phyloP scores from a whole-genome alignment of 2,113 vertebrate genomes.

The Labeo rohita region DNA sequence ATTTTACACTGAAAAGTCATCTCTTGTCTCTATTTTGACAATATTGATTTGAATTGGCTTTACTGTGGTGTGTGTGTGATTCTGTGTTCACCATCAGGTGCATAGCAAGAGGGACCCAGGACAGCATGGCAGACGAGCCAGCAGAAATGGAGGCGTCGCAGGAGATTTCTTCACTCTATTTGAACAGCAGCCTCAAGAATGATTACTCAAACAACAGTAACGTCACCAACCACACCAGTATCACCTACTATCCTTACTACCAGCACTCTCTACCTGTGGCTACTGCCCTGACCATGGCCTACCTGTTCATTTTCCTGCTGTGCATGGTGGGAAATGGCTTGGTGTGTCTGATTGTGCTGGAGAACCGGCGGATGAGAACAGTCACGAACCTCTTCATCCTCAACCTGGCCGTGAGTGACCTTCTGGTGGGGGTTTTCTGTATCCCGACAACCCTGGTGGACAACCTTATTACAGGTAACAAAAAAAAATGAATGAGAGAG shows the following conservation, averaged over 20 bases:
- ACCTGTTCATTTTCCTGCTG: conserved; percentile 81
- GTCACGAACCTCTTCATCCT: conserved; percentile 85
- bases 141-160: conserved; percentile 59
- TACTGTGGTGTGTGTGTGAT: not conserved
- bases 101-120: conserved; percentile 51
- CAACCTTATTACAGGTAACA: conserved; percentile 82
- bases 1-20: not conserved
- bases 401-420: conserved; percentile 82
- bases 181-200: conserved; percentile 61
- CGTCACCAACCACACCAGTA: conserved; percentile 57
- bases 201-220: conserved; percentile 39
- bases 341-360: conserved; percentile 80
- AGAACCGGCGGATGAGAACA: conserved; percentile 77
- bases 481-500: not conserved
- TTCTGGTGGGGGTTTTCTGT: conserved; percentile 84
- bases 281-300: conserved; percentile 73
- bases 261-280: conserved; percentile 78
- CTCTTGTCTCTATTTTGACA: conserved; percentile 4
- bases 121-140: conserved; percentile 39
- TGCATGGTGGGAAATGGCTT: conserved; percentile 82
- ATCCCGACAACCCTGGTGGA: conserved; percentile 83
- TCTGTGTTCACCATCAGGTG: not conserved
- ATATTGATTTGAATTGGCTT: not conserved
- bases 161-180: not conserved
- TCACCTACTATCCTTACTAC: conserved; percentile 77